Conservation (phyloP, 2,888 invertebrate genomes). For the Chalcosyrphus nemorum region DNA sequence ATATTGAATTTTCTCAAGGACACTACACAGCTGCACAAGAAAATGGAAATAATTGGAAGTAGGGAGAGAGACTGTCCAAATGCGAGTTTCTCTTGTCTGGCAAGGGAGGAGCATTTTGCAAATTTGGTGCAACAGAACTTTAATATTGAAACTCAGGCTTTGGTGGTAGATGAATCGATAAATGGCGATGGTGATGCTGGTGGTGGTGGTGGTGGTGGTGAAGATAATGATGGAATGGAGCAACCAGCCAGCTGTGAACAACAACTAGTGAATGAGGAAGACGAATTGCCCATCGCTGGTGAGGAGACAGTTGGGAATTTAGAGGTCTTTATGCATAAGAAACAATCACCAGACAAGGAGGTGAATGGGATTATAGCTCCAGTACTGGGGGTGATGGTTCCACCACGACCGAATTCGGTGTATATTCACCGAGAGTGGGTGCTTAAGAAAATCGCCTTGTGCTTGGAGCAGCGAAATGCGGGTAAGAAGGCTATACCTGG, state of each 20-base stretch:
- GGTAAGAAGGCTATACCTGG: slow-evolving; percentile 85
- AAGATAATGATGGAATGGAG: slow-evolving; percentile 8
- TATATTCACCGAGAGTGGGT: slow-evolving; percentile 92
- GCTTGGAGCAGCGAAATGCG: slow-evolving; percentile 93
- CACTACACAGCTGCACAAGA: slow-evolving; percentile 82
- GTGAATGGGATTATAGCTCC: slow-evolving; percentile 77
- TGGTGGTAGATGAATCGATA: slow-evolving; percentile 39
- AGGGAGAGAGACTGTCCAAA: slow-evolving; percentile 80
- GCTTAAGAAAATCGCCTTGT: slow-evolving; percentile 95
- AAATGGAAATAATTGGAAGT: slow-evolving; percentile 79
- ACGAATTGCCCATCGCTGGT: slow-evolving; percentile 73
- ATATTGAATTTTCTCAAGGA: slow-evolving; percentile 82
- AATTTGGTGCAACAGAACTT: slow-evolving; percentile 82
- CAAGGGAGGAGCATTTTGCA: slow-evolving; percentile 82
- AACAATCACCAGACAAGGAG: slow-evolving; percentile 81
- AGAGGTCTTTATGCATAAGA: slow-evolving; percentile 80
- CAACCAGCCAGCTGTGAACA: not conserved
- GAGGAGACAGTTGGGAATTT: slow-evolving; percentile 79
- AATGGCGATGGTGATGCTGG: slow-evolving; percentile 25
- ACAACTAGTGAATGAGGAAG: slow-evolving; percentile 57
- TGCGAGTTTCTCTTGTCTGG: slow-evolving; percentile 81
- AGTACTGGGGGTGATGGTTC: slow-evolving; percentile 25
- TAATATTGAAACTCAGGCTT: slow-evolving; percentile 76
- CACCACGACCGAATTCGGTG: slow-evolving; percentile 74
- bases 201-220: too few species aligned